Evolutionary conservation across 2,888 invertebrate species (phyloP), one percentile per base, ranked within the genome.

Genomic region (Acleris holmiana): DNA sequence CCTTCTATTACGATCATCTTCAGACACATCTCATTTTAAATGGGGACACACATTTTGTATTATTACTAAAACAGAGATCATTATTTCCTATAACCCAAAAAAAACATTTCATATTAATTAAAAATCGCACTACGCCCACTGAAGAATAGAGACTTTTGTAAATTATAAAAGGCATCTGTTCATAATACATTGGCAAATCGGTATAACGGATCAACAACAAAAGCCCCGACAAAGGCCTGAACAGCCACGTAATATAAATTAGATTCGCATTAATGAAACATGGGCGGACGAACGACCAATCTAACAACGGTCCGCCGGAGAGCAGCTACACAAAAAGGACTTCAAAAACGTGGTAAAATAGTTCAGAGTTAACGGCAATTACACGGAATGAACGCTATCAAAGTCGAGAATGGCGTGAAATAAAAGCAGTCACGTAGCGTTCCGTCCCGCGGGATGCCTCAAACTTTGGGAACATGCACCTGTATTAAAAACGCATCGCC

Each of bases 401-500:
- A 82, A 86, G 81, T 79, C 82, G 79, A 80, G 80, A 87, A 84
- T 82, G 76, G 85, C 85, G 83, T 86, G 80, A 85, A 87, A 89
- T 86, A 84, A 84, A 88, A 87, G 83, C 82, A 80, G 86, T 88
- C 89, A 89, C 89, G 87, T 88, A 84, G 76, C 75, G 76, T 77
- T 76, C 79, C 76, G 71, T 70, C 75, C 77, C 72, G 73, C 67
- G 71, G 74, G 76, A 60, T 51, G 29, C 67, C 72, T 79, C 80
- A 81, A 89, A 86, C 79, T 85, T 84, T 79, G 78, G 78, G 80
- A 82, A 75, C 85, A 86, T 89, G 89, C 91, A 91, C 89, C 90
- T 91, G 89, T 89, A 74, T 79, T 90, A 90, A 90, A 86, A 90
- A 88, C 84, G 89, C 88, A 89, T 86, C 83, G 81, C 78, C 81